Percentiles rank a stretch among this genome's conserved stretches.
These are phyloP conservation scores for Drosophila pullipes DNA, from an alignment of 2,888 invertebrate genomes.

Conservation along the genomic window DNA sequence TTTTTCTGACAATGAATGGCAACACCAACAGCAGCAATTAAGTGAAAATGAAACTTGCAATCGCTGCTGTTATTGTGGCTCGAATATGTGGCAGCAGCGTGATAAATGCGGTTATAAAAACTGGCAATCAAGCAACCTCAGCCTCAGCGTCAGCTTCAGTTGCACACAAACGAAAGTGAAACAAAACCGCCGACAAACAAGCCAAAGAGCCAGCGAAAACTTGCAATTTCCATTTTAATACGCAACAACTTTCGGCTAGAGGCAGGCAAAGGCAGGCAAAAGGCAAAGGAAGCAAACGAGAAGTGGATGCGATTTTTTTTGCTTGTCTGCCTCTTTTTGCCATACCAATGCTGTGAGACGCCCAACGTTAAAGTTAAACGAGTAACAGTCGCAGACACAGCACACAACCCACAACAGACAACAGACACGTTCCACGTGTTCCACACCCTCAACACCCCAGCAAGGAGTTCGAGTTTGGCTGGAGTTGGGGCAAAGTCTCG, in stretches of 20 bases:
- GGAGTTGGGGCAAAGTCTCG: conserved; percentile 14
- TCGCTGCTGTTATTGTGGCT: conserved; percentile 43
- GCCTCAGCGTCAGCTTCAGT: not conserved
- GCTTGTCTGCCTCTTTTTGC: conserved; percentile 5
- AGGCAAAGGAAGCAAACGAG: conserved; percentile 23
- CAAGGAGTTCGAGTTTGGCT: conserved; percentile 14
- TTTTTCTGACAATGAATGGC: conserved; percentile 2
- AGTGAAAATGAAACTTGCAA: conserved; percentile 77
- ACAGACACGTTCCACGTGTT: conserved; percentile 17
- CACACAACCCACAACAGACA: conserved; percentile 6
- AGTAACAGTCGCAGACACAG: conserved; percentile 29
- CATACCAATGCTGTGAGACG: conserved; percentile 60
- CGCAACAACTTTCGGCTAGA: conserved; percentile 78
- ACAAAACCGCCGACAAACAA: conserved; percentile 65
- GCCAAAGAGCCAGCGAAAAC: conserved; percentile 53
- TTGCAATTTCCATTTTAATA: conserved; percentile 80
- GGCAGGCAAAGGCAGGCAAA: conserved; percentile 57
- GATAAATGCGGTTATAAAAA: conserved; percentile 77
- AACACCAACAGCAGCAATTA: conserved; percentile 53
- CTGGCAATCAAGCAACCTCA: conserved; percentile 66
- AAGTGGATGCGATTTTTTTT: conserved; percentile 29
- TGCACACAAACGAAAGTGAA: conserved; percentile 78
- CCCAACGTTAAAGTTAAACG: conserved; percentile 46
- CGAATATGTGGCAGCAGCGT: conserved; percentile 76
- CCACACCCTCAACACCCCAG: not conserved